A percentile compares a stretch with the other conserved stretches of the same genome.
Conservation (phyloP, 2,797 vertebrate species). For the Chaunax sp. region DNA sequence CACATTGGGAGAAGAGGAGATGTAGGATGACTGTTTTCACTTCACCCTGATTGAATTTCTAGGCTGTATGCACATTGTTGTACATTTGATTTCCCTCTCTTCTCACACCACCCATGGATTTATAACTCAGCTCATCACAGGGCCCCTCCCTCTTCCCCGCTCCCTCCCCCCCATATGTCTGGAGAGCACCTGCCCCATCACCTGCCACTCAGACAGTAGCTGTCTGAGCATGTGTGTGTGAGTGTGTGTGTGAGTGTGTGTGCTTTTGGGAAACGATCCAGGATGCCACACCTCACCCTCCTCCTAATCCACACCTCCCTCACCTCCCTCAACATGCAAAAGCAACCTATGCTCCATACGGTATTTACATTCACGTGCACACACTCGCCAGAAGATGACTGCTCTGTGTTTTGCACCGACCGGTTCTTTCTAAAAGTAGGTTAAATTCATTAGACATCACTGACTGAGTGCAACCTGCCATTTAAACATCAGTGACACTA, state of each 20-base stretch:
- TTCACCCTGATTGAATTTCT: slow-evolving; percentile 8
- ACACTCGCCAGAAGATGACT: neutral
- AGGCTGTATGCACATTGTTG: neutral
- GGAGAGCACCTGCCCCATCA: slow-evolving; percentile 81
- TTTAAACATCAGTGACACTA: slow-evolving; percentile 26
- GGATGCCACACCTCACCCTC: slow-evolving; percentile 55
- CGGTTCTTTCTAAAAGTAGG: slow-evolving; percentile 28
- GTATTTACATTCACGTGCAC: slow-evolving; percentile 18
- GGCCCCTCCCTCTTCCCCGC: slow-evolving; percentile 23
- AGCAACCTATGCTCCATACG: slow-evolving; percentile 7
- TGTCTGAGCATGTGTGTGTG: slow-evolving; percentile 56
- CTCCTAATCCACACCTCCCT: slow-evolving; percentile 14
- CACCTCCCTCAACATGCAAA: slow-evolving; percentile 33
- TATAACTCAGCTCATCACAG: slow-evolving; percentile 29
- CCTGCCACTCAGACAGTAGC: slow-evolving; percentile 74
- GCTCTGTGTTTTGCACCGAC: slow-evolving; percentile 11
- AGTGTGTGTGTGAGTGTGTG: slow-evolving; percentile 24
- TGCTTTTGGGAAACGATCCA: slow-evolving; percentile 40
- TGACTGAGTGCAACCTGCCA: slow-evolving; percentile 16
- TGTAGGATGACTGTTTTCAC: neutral
- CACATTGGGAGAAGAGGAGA: neutral
- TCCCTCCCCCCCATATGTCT: slow-evolving; percentile 51
- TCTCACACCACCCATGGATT: slow-evolving; percentile 46
- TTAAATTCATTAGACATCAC: slow-evolving; percentile 33
- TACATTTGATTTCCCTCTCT: slow-evolving; percentile 29